Evolutionary conservation across 2,888 invertebrate species (phyloP).

Genomic region (Lithophane leautieri): DNA sequence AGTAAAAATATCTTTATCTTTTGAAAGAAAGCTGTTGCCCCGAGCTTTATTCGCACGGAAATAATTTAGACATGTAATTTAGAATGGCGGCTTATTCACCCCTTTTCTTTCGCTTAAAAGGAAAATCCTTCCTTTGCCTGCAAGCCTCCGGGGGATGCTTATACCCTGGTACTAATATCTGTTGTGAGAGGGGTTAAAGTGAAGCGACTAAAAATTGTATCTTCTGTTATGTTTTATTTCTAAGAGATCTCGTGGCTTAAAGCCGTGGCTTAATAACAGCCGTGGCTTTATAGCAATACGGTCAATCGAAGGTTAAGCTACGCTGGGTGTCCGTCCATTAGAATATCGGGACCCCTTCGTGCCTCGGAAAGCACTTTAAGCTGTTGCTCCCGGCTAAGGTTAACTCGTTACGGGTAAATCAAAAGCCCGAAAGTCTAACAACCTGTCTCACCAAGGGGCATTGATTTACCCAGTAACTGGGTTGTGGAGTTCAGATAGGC

Average conservation of each 20-base stretch:
- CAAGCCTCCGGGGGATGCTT: conserved; percentile 10
- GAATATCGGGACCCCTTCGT: background rate
- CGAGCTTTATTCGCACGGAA: conserved; percentile 47
- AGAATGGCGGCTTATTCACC: conserved; percentile 50
- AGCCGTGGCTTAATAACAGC: background rate
- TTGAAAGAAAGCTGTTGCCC: conserved; percentile 48
- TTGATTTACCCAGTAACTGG: too few species aligned
- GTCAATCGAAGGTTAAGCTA: background rate
- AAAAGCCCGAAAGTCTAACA: too few species aligned
- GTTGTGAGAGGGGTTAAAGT: background rate
- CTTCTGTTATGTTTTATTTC: background rate
- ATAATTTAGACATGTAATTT: conserved; percentile 57
- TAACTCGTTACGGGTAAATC: too few species aligned
- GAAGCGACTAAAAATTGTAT: background rate
- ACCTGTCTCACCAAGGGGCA: too few species aligned
- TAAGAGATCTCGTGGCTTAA: background rate
- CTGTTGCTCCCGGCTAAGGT: too few species aligned
- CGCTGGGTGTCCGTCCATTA: background rate
- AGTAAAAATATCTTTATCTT: conserved; percentile 51
- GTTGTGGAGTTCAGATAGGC: too few species aligned
- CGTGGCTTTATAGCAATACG: too few species aligned
- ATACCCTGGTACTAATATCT: conserved; percentile 11
- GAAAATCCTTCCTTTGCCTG: conserved; percentile 36
- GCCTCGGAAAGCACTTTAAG: background rate
- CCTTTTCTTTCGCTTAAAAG: conserved; percentile 43